Percentiles rank a stretch among this genome's conserved stretches.
Evolutionary conservation across 2,888 invertebrate genomes (phyloP).

Genomic region (Polymixis flavicincta): DNA sequence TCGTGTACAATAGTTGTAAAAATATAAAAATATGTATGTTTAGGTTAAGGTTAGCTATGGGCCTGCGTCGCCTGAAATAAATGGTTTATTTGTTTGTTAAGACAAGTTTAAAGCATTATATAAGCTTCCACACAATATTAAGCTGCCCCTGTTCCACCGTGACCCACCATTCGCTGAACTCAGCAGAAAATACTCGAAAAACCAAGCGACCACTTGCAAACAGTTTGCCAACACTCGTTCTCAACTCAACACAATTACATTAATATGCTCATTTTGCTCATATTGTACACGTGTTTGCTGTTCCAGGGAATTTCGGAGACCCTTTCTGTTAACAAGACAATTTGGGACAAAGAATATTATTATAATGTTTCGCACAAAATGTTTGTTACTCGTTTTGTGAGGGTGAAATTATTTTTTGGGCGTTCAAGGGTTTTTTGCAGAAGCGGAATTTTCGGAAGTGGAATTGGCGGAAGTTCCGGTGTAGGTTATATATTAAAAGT

Average conservation of each 20-base stretch:
- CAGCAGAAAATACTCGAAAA: conserved; percentile 34
- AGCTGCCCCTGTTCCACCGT: neutral
- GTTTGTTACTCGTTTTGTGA: conserved; percentile 27
- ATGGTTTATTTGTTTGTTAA: neutral
- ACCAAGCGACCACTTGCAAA: conserved; percentile 33
- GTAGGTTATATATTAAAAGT: neutral
- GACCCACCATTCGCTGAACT: conserved; percentile 6
- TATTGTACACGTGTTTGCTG: conserved; percentile 23
- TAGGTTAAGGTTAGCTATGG: too few species aligned
- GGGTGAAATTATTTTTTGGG: conserved; percentile 12
- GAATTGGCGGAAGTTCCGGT: too few species aligned
- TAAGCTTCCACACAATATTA: neutral
- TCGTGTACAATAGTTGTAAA: too few species aligned
- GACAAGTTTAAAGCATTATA: neutral
- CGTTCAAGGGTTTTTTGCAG: conserved; percentile 1
- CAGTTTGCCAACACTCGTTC: conserved; percentile 44
- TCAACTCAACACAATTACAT: conserved; percentile 50
- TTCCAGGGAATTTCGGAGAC: neutral
- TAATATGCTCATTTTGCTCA: conserved; percentile 47
- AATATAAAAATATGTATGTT: too few species aligned
- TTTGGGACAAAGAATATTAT: conserved; percentile 53
- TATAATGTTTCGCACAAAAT: conserved; percentile 43
- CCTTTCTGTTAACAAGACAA: conserved; percentile 46
- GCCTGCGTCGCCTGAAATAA: too few species aligned
- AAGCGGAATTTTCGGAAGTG: conserved; percentile 12